These are phyloP conservation scores for Maniola jurtina DNA, from an alignment of 1,140 invertebrate species.

Conservation along the genomic window DNA sequence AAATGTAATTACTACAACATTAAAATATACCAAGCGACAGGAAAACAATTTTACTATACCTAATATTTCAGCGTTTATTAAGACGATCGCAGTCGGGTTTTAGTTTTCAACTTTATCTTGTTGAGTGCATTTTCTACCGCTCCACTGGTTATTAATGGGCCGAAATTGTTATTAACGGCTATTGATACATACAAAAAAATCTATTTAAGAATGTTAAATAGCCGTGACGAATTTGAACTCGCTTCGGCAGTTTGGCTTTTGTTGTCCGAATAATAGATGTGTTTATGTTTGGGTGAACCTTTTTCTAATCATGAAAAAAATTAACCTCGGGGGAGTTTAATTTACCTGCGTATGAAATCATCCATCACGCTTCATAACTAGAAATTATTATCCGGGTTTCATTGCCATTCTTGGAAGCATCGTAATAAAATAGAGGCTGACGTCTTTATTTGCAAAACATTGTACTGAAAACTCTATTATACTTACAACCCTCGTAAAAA, in stretches of 20 bases:
- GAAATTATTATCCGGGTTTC: slow-evolving; percentile 55
- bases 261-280: slow-evolving; percentile 63
- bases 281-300: slow-evolving; percentile 68
- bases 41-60: slow-evolving; percentile 31
- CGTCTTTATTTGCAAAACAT: slow-evolving; percentile 71
- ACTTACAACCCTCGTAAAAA: slow-evolving; percentile 37
- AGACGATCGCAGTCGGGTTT: no score
- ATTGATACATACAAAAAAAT: slow-evolving; percentile 65
- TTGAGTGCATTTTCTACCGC: slow-evolving; percentile 58
- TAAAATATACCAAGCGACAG: no score
- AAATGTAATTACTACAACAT: no score
- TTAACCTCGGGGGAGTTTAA: slow-evolving; percentile 34
- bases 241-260: slow-evolving; percentile 58
- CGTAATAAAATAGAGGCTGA: slow-evolving; percentile 34
- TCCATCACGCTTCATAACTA: slow-evolving; percentile 70
- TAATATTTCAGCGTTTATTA: slow-evolving; percentile 47
- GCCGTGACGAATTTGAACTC: slow-evolving; percentile 71
- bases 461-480: slow-evolving; percentile 40
- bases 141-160: slow-evolving; percentile 71
- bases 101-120: no score
- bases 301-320: slow-evolving; percentile 44
- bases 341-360: slow-evolving; percentile 61
- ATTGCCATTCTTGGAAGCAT: slow-evolving; percentile 49
- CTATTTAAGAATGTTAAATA: slow-evolving; percentile 73
- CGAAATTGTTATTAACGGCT: slow-evolving; percentile 70